These are phyloP conservation scores for Drosophila subpulchrella DNA, from an alignment of 1,140 invertebrate genomes.

Conservation along the genomic window DNA sequence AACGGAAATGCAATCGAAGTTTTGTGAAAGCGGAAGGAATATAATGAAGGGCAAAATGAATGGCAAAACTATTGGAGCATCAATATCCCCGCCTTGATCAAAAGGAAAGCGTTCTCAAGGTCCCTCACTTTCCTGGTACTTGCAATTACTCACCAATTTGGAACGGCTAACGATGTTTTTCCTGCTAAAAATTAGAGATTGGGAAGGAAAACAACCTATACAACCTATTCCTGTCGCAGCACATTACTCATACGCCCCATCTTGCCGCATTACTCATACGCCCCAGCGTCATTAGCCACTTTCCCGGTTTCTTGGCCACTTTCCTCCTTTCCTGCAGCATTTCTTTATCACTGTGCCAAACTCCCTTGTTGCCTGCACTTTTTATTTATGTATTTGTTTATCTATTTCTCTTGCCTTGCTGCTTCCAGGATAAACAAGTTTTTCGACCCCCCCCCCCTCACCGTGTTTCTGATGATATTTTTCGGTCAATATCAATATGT, in stretches of 20 bases:
- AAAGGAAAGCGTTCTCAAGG: background rate
- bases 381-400: slow-evolving; percentile 53
- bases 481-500: slow-evolving; percentile 71
- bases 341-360: background rate
- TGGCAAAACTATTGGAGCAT: slow-evolving; percentile 14
- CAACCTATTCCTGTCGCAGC: background rate
- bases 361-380: slow-evolving; percentile 3
- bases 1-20: slow-evolving; percentile 42
- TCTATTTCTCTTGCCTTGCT: slow-evolving; percentile 34
- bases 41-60: slow-evolving; percentile 31
- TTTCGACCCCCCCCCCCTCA: background rate
- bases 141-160: slow-evolving; percentile 1
- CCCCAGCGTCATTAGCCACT: slow-evolving; percentile 5
- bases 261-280: slow-evolving; percentile 9
- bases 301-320: background rate
- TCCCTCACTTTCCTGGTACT: background rate
- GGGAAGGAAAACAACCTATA: background rate
- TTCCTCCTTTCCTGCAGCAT: background rate
- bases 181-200: too few relatives aligned
- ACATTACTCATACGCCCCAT: slow-evolving; percentile 16
- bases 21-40: slow-evolving; percentile 33
- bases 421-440: slow-evolving; percentile 38
- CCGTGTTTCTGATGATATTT: slow-evolving; percentile 24
- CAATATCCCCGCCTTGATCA: background rate
- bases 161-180: background rate